A percentile compares a stretch with the other conserved stretches of the same genome.
These are phyloP conservation scores for Araneus ventricosus DNA, from an alignment of 1,140 invertebrate species.

Conservation along the genomic window DNA sequence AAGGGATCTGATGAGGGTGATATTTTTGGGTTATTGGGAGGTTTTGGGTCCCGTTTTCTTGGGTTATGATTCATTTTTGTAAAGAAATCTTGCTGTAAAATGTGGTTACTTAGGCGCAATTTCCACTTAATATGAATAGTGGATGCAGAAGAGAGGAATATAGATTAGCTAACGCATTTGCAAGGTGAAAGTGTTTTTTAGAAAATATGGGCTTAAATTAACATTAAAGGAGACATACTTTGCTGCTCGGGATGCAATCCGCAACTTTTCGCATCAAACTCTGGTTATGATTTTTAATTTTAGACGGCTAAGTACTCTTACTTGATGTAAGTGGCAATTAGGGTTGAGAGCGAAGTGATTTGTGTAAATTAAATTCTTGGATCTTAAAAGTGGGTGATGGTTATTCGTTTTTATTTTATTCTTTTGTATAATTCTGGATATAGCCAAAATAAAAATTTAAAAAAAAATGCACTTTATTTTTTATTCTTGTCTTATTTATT, in stretches of 20 bases:
- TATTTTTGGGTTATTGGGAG: conserved; percentile 56
- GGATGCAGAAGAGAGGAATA: neutral
- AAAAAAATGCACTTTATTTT: no score
- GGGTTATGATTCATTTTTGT: conserved; percentile 50
- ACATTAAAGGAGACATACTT: no score
- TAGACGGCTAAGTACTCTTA: no score
- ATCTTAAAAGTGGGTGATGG: neutral
- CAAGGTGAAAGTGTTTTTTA: neutral
- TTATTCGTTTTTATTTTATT: neutral
- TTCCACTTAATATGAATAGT: neutral
- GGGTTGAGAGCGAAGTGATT: neutral
- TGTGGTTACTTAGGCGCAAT: neutral
- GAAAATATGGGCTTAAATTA: neutral
- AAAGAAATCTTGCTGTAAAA: conserved; percentile 15
- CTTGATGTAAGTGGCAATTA: conserved; percentile 3
- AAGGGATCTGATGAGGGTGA: neutral
- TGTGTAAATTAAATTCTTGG: neutral
- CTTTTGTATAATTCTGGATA: no score
- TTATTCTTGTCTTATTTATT: no score
- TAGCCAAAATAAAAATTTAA: no score
- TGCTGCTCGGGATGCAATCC: no score
- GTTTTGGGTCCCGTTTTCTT: neutral
- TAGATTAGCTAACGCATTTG: neutral
- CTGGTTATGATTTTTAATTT: no score
- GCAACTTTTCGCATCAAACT: no score